Base-by-base conservation (phyloP, 2,113 vertebrate genomes). In the Rhombomys opimus region DNA sequence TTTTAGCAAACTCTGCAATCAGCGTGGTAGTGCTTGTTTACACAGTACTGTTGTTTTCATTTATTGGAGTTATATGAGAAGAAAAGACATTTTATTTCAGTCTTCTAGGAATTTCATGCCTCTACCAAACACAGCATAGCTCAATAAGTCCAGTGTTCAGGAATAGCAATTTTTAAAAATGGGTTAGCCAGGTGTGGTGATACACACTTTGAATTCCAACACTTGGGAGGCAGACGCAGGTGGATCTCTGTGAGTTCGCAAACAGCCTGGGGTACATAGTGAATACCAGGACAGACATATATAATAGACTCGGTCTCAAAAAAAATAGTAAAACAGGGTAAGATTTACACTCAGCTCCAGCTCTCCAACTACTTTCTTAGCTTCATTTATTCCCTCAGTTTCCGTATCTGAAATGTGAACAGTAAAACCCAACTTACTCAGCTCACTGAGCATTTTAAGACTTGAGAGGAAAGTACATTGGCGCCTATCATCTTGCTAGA, bases 41-140 rank as follows among this genome's bases (percentile, higher is more conserved):
- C 87, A 84, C 87, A 94, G 70, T 30, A 35, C n/a, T 93, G 0
- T 87, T 93, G 68, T 85, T 97, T 70, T 92, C 90, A 80, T 88
- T 86, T 94, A 68, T 87, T 65, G 35, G 2, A 9, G 22, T n/a
- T 61, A 46, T 2, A 86, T 59, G 81, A 92, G 73, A 93, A 93
- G n/a, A 86, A 78, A 41, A 38, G 96, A 78, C n/a, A 63, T 88
- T 86, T 77, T 23, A 80, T 96, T 92, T 54, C 90, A 72, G 38
- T 54, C 57, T 92, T 90, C 11, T 30, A 38, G 68, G 67, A 93
- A 32, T n/a, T 92, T 86, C 61, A 0, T 80, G 72, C 87, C 78
- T 91, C 75, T n/a, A 4, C 76, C 25, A n/a, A 63, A 75, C 30
- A 94, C 35, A 41, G 32, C 61, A 32, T 57, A 87, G 70, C 65